These are phyloP conservation scores for Cheilosia grossa DNA, from an alignment of 2,888 invertebrate species.

Conservation along the genomic window DNA sequence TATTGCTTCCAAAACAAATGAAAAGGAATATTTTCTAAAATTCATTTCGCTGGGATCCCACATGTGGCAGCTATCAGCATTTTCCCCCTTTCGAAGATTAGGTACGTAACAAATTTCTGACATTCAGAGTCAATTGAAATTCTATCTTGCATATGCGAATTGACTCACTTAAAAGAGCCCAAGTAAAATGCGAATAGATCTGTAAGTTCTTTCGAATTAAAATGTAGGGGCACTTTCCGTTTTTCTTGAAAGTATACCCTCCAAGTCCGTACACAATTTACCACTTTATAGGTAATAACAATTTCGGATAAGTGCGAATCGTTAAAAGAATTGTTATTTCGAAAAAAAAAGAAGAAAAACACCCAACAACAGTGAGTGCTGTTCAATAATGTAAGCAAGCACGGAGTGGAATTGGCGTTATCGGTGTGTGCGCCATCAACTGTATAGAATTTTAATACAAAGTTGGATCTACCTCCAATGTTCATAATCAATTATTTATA, in stretches of 20 bases:
- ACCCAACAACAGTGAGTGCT: not conserved
- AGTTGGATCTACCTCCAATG: constrained; percentile 2
- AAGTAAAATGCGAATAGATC: not conserved
- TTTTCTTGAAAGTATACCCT: not conserved
- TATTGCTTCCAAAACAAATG: too few relatives aligned
- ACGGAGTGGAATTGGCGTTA: constrained; percentile 26
- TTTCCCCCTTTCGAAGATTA: not conserved
- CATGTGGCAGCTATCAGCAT: too few relatives aligned
- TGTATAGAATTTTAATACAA: not conserved
- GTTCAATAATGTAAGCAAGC: constrained; percentile 27
- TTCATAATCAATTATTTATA: constrained; percentile 37
- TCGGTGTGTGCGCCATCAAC: constrained; percentile 12
- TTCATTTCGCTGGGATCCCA: too few relatives aligned
- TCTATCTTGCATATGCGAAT: not conserved
- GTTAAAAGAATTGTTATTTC: constrained; percentile 11
- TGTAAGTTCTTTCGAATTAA: not conserved
- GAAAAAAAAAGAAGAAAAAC: not conserved
- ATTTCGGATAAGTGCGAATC: constrained; percentile 18
- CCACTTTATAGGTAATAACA: constrained; percentile 13
- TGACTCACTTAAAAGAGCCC: not conserved
- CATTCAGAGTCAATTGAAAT: constrained; percentile 10
- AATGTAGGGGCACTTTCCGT: too few relatives aligned
- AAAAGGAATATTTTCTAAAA: too few relatives aligned
- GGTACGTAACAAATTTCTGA: not conserved
- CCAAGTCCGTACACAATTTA: not conserved